Conservation (phyloP, 2,113 vertebrate genomes). For the Nothocercus julius region DNA sequence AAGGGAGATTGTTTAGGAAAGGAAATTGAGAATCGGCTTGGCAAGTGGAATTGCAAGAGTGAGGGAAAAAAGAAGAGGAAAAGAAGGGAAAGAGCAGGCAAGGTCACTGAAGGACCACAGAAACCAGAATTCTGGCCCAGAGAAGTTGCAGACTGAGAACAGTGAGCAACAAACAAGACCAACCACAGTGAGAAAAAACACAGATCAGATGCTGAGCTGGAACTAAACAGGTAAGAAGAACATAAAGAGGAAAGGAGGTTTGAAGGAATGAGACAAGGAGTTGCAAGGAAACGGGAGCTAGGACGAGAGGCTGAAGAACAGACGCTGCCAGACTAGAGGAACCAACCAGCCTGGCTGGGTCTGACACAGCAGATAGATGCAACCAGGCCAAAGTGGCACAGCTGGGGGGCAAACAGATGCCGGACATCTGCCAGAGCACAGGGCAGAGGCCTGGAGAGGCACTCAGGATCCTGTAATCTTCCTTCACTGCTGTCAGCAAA, state of each 20-base stretch:
- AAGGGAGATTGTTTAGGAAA: neutral
- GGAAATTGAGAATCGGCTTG: neutral
- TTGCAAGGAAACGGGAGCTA: neutral
- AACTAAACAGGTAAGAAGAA: neutral
- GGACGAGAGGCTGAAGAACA: neutral
- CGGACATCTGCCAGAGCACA: neutral
- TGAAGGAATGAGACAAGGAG: neutral
- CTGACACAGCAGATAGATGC: neutral
- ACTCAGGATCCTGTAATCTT: neutral
- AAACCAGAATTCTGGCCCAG: neutral
- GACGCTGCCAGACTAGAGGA: neutral
- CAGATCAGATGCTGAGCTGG: neutral
- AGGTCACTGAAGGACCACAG: neutral
- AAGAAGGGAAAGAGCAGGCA: neutral
- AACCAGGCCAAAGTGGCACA: neutral
- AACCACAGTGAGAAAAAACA: neutral
- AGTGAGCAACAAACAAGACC: neutral
- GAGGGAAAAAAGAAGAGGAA: neutral
- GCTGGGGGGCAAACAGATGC: neutral
- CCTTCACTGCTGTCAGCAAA: neutral
- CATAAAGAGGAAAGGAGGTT: neutral
- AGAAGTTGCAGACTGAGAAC: neutral
- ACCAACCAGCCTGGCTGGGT: neutral
- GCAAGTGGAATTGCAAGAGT: neutral
- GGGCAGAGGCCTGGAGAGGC: neutral